Evolutionary conservation across 2,888 invertebrate genomes (phyloP).

Genomic region (Diaphora mendica): DNA sequence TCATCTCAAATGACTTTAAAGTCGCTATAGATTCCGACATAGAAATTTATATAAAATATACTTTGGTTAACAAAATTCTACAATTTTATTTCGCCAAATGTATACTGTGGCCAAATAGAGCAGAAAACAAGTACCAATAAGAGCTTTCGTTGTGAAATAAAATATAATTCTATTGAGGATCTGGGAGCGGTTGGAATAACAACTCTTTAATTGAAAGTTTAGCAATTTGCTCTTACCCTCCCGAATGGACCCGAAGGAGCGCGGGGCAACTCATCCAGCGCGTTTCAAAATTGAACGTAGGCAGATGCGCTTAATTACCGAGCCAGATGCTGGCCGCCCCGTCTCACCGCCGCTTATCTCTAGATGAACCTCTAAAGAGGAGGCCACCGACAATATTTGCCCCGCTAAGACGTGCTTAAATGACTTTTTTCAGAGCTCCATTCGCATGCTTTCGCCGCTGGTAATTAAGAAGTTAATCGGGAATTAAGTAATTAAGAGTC

Average conservation of each 20-base stretch:
- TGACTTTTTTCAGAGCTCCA: slow-evolving; percentile 69
- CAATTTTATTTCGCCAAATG: slow-evolving; percentile 69
- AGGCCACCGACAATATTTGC: slow-evolving; percentile 71
- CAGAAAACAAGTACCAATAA: slow-evolving; percentile 77
- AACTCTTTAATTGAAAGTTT: slow-evolving; percentile 87
- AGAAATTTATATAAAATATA: slow-evolving; percentile 62
- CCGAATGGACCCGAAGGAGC: slow-evolving; percentile 82
- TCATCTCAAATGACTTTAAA: slow-evolving; percentile 51
- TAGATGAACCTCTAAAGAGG: slow-evolving; percentile 78
- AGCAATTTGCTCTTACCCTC: slow-evolving; percentile 85
- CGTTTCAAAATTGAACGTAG: slow-evolving; percentile 86
- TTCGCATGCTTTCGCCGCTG: slow-evolving; percentile 60
- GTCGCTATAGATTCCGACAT: slow-evolving; percentile 41
- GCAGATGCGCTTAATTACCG: slow-evolving; percentile 86
- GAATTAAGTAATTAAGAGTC: slow-evolving; percentile 67
- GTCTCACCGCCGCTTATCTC: slow-evolving; percentile 71
- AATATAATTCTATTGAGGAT: slow-evolving; percentile 80
- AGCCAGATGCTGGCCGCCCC: slow-evolving; percentile 78
- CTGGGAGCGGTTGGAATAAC: slow-evolving; percentile 84
- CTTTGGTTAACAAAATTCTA: slow-evolving; percentile 68
- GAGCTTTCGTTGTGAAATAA: slow-evolving; percentile 79
- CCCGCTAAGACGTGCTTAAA: slow-evolving; percentile 69
- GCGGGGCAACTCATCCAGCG: slow-evolving; percentile 82
- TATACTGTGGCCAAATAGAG: slow-evolving; percentile 71
- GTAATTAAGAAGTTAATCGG: slow-evolving; percentile 69